These are phyloP conservation scores for Falco berigora DNA, from an alignment of 2,797 vertebrate genomes.

Conservation along the genomic window DNA sequence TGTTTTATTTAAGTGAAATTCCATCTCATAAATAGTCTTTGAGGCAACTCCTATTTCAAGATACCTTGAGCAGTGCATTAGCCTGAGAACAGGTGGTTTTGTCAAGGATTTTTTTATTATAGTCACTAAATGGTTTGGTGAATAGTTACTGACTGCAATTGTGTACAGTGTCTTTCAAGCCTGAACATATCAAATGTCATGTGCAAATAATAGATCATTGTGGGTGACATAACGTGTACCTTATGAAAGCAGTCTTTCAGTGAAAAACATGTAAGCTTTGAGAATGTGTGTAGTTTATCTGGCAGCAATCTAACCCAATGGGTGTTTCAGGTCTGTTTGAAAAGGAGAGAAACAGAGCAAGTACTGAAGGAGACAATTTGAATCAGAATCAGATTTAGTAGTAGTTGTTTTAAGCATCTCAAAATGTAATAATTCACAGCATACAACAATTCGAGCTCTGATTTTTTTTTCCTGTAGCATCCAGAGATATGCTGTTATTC, in stretches of 20 bases:
- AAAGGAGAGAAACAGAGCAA: background rate
- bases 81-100: background rate
- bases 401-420: background rate
- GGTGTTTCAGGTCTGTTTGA: background rate
- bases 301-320: background rate
- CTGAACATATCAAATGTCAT: background rate
- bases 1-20: background rate
- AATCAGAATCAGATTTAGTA: background rate
- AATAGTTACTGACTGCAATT: background rate
- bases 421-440: background rate
- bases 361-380: background rate
- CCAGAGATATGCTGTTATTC: conserved; percentile 96
- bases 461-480: conserved; percentile 76
- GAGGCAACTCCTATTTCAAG: background rate
- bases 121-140: background rate
- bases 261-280: background rate
- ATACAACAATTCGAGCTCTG: background rate
- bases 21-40: background rate
- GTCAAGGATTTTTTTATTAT: background rate
- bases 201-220: background rate
- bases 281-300: background rate
- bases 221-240: background rate
- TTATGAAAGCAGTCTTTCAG: background rate
- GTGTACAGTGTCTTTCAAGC: background rate
- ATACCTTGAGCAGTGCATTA: background rate